Percentiles rank a stretch among this genome's conserved stretches.
Conservation (phyloP, 2,797 vertebrate genomes). For the Megalops cyprinoides region DNA sequence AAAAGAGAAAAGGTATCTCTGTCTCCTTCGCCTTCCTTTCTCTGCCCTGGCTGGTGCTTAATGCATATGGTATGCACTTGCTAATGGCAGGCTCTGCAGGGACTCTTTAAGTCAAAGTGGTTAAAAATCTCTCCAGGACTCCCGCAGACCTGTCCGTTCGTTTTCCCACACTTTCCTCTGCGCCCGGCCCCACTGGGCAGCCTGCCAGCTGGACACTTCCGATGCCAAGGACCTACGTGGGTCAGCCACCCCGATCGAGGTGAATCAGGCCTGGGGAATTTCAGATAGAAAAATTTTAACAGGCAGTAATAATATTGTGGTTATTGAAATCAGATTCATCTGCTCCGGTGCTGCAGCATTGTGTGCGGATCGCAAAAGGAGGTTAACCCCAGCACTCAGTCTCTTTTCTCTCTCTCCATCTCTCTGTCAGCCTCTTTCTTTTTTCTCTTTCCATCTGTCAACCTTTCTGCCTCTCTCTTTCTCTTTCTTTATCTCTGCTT, state of each 20-base stretch:
- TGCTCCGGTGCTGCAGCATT: constrained; percentile 28
- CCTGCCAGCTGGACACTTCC: constrained; percentile 53
- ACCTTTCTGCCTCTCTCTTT: constrained; percentile 4
- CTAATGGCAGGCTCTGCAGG: constrained; percentile 33
- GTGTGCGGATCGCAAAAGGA: too few species aligned
- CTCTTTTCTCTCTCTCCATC: constrained; percentile 24
- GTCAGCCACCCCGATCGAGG: constrained; percentile 43
- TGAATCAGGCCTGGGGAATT: constrained; percentile 54
- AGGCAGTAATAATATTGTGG: constrained; percentile 50
- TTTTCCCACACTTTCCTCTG: constrained; percentile 57
- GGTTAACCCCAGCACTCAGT: not conserved
- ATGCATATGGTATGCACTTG: constrained; percentile 40
- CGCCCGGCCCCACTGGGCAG: constrained; percentile 51
- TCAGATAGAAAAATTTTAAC: constrained; percentile 49
- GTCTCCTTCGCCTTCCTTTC: too few species aligned
- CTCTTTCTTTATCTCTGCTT: not conserved
- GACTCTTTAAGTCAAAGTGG: constrained; percentile 31
- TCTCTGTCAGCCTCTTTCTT: constrained; percentile 18
- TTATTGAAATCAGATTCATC: constrained; percentile 64
- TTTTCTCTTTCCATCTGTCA: constrained; percentile 30
- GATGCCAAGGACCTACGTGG: constrained; percentile 45
- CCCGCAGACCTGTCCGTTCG: constrained; percentile 43
- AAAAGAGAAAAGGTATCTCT: too few species aligned
- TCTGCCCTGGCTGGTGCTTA: constrained; percentile 38
- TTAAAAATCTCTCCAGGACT: constrained; percentile 44